Evolutionary conservation across 1,140 invertebrate genomes (phyloP).

Genomic region (Atta colombica): DNA sequence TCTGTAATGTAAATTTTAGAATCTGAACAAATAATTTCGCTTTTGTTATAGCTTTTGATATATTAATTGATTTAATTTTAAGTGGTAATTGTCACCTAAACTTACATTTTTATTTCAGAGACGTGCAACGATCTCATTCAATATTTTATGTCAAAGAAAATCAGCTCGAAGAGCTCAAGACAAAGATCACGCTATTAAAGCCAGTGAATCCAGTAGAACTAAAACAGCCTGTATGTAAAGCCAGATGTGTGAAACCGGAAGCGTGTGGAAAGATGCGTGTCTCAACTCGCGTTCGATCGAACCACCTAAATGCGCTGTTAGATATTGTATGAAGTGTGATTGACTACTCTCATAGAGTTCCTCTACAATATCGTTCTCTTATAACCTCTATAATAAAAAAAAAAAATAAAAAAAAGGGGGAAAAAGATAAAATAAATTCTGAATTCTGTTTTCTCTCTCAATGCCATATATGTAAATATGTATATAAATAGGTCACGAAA

Average conservation of each 20-base stretch:
- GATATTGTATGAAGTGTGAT: conserved; percentile 39
- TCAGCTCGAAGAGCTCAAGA: background rate
- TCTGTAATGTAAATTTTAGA: background rate
- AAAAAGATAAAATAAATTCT: background rate
- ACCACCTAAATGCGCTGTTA: conserved; percentile 39
- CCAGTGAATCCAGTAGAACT: conserved; percentile 28
- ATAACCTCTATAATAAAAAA: conserved; percentile 56
- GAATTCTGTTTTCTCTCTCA: background rate
- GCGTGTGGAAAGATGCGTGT: conserved; percentile 48
- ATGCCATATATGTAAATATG: conserved; percentile 18
- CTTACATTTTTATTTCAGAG: background rate
- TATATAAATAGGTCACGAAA: conserved; percentile 54
- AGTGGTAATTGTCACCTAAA: background rate
- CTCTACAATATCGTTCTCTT: conserved; percentile 51
- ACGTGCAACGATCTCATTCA: background rate
- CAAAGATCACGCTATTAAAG: background rate
- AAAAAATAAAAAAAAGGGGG: background rate
- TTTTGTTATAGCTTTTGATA: background rate
- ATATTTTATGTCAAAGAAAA: background rate
- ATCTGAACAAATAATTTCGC: background rate
- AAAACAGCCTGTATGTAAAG: conserved; percentile 31
- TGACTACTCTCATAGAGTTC: conserved; percentile 27
- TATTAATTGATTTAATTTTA: background rate
- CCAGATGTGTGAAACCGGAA: conserved; percentile 49
- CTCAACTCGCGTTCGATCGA: conserved; percentile 51